These are phyloP conservation scores for Artemia sinica DNA, from an alignment of 2,888 invertebrate species.

Conservation along the genomic window DNA sequence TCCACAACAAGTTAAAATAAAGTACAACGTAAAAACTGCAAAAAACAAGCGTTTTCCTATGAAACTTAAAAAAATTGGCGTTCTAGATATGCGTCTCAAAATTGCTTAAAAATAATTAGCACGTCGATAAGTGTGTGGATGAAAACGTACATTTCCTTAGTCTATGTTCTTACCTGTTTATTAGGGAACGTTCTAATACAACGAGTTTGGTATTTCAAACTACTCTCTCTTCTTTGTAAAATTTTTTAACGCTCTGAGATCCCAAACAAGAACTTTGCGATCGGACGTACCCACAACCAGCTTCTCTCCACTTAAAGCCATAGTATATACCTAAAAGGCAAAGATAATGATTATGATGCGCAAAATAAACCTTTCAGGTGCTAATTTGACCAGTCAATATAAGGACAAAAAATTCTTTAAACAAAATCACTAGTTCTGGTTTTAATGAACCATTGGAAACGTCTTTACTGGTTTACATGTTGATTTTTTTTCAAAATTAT, in stretches of 20 bases:
- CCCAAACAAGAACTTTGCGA: constrained; percentile 89
- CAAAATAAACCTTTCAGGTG: constrained; percentile 14
- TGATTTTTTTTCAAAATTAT: not conserved
- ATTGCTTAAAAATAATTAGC: no score
- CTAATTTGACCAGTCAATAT: not conserved
- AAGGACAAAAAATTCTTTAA: not conserved
- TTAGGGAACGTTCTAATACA: constrained; percentile 72
- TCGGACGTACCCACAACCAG: constrained; percentile 91
- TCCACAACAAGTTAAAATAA: no score
- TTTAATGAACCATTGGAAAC: not conserved
- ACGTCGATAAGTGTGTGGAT: no score
- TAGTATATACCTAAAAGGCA: constrained; percentile 56
- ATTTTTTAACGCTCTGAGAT: constrained; percentile 85
- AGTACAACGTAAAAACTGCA: no score
- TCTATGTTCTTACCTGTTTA: constrained; percentile 40
- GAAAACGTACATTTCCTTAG: no score
- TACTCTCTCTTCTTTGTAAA: constrained; percentile 83
- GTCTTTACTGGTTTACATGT: not conserved
- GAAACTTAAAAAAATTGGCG: no score
- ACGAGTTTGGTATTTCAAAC: constrained; percentile 90
- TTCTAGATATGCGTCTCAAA: no score
- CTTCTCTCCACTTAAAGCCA: constrained; percentile 86
- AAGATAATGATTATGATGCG: constrained; percentile 16
- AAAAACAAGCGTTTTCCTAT: no score
- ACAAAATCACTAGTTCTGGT: not conserved